Conservation (phyloP, 2,113 vertebrate genomes). For the Puffinus mauretanicus region DNA sequence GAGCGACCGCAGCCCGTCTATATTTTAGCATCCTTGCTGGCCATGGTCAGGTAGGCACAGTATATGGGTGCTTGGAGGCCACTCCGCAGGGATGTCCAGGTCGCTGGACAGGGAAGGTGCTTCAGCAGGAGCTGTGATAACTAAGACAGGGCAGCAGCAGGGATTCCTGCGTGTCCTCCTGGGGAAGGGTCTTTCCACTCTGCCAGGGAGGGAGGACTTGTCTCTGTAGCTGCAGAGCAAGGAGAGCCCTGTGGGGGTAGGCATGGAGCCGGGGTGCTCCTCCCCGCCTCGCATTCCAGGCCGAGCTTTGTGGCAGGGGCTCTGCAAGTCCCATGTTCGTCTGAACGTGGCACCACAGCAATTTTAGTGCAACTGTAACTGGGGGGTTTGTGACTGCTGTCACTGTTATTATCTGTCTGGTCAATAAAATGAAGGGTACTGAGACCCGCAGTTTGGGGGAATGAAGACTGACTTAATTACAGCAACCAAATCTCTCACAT, state of each 20-base stretch:
- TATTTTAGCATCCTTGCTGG: neutral
- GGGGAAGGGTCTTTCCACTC: neutral
- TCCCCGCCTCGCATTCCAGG: neutral
- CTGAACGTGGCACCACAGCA: neutral
- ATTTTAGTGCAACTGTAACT: neutral
- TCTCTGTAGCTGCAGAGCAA: neutral
- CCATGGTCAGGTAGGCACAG: neutral
- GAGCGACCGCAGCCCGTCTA: fast-evolving
- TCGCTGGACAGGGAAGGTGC: neutral
- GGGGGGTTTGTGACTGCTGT: neutral
- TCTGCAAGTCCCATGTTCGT: fast-evolving
- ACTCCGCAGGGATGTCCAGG: neutral
- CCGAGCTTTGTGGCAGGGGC: neutral
- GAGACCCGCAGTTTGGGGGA: slow-evolving; percentile 3
- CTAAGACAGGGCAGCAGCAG: neutral
- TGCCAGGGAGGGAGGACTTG: neutral
- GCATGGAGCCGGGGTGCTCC: neutral
- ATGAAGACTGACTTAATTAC: slow-evolving; percentile 56
- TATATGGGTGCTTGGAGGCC: fast-evolving
- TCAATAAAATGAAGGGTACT: slow-evolving; percentile 49
- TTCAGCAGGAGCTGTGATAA: neutral
- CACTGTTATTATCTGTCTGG: slow-evolving; percentile 35
- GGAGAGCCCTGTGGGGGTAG: fast-evolving
- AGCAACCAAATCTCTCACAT: slow-evolving; percentile 54
- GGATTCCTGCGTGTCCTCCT: neutral